A percentile compares a stretch with the other conserved stretches of the same genome.
Evolutionary conservation across 2,113 vertebrate species (phyloP).

Genomic region (Meles meles): DNA sequence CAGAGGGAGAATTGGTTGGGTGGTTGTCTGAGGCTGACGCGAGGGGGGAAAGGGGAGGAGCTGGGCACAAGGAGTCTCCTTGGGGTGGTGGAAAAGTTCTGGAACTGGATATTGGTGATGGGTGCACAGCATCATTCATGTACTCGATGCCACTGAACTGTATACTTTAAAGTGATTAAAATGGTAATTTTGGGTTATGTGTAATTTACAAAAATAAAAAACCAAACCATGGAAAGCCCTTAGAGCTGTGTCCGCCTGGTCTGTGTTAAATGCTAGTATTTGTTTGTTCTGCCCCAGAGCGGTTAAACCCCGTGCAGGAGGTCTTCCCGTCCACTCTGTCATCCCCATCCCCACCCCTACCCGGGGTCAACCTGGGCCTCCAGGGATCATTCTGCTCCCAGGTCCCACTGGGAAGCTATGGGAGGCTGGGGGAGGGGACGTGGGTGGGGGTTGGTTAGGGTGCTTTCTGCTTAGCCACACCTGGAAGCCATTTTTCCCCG

Average conservation of each 20-base stretch:
- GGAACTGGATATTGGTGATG: not conserved
- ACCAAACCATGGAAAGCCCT: fast-evolving
- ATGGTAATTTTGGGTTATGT: not conserved
- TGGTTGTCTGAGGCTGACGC: not conserved
- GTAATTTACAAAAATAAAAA: not conserved
- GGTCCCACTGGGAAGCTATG: not conserved
- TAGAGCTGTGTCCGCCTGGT: fast-evolving
- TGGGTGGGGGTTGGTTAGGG: too few species aligned
- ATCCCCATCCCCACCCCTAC: not conserved
- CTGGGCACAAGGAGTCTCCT: not conserved
- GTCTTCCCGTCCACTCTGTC: not conserved
- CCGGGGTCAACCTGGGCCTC: fast-evolving
- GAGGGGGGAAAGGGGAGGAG: too few species aligned
- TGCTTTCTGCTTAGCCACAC: not conserved
- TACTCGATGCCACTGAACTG: not conserved
- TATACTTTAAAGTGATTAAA: not conserved
- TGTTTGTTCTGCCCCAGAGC: not conserved
- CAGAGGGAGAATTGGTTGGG: too few species aligned
- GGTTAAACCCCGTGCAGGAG: not conserved
- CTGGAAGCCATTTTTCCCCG: not conserved
- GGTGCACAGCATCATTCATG: too few species aligned
- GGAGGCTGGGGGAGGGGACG: not conserved
- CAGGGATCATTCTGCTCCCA: not conserved
- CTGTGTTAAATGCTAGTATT: fast-evolving
- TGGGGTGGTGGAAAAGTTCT: not conserved